Conservation (phyloP, 2,888 invertebrate species). For the Cephus runcator region DNA sequence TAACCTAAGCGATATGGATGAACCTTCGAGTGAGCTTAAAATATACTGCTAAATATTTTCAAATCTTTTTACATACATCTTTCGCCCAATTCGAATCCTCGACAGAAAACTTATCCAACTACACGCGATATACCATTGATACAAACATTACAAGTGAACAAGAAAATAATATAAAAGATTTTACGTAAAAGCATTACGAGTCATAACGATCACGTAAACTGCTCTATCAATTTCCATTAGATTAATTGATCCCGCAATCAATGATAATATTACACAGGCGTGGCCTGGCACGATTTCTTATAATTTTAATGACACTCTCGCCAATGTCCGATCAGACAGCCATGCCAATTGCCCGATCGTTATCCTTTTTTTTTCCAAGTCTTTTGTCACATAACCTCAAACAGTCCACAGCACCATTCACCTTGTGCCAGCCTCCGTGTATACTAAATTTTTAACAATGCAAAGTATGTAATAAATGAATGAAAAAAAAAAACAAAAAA, state of each 20-base stretch:
- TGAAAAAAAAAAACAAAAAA: neutral
- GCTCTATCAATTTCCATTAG: slow-evolving; percentile 29
- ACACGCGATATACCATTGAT: neutral
- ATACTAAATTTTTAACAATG: neutral
- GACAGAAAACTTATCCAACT: neutral
- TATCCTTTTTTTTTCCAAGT: neutral
- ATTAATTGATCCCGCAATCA: slow-evolving; percentile 32
- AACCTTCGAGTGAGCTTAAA: slow-evolving; percentile 40
- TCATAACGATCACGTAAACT: neutral
- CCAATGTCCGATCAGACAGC: slow-evolving; percentile 35
- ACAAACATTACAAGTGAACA: neutral
- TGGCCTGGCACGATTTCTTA: slow-evolving; percentile 50
- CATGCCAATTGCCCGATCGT: slow-evolving; percentile 21
- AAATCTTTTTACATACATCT: neutral
- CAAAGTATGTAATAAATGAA: neutral
- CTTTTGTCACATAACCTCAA: neutral
- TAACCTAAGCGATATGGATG: slow-evolving; percentile 35
- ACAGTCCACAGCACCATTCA: neutral
- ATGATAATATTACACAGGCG: slow-evolving; percentile 49
- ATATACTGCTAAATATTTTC: slow-evolving; percentile 34
- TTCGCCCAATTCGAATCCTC: neutral
- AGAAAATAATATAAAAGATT: neutral
- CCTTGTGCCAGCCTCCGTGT: neutral
- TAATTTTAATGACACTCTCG: slow-evolving; percentile 51
- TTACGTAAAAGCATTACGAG: neutral